A percentile compares a stretch with the other conserved stretches of the same genome.
Conservation (phyloP, 2,113 vertebrate genomes). For the Microcebus jonahi region DNA sequence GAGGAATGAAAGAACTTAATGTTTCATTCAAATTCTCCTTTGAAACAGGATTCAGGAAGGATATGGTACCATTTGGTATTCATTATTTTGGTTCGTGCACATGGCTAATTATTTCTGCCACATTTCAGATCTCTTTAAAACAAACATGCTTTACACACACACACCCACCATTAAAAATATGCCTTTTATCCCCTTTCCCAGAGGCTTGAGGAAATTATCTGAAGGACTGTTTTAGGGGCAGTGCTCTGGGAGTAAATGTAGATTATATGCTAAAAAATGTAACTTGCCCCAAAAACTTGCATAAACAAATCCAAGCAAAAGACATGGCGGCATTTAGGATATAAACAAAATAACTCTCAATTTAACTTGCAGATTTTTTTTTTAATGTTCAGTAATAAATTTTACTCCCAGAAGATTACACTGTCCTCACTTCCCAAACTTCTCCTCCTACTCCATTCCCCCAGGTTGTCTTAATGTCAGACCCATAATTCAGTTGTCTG, state of each 20-base stretch:
- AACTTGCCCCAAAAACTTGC: constrained; percentile 69
- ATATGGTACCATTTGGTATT: constrained; percentile 68
- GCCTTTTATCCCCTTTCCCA: constrained; percentile 60
- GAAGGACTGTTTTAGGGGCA: constrained; percentile 62
- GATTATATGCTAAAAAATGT: constrained; percentile 78
- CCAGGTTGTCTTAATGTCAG: not conserved
- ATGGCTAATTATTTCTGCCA: constrained; percentile 65
- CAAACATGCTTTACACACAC: constrained; percentile 70
- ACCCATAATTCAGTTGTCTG: not conserved
- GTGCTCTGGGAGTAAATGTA: constrained; percentile 8
- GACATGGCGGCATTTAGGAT: constrained; percentile 54
- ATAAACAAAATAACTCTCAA: constrained; percentile 78
- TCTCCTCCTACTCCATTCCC: not conserved
- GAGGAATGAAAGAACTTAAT: constrained; percentile 7
- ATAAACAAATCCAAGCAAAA: constrained; percentile 79
- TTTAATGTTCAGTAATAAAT: constrained; percentile 65
- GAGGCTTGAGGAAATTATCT: constrained; percentile 51
- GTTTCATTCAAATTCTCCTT: constrained; percentile 64
- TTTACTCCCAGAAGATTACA: constrained; percentile 17
- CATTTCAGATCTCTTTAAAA: constrained; percentile 69
- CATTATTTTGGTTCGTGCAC: constrained; percentile 62
- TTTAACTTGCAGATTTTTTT: constrained; percentile 66
- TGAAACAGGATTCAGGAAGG: constrained; percentile 54
- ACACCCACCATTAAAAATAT: constrained; percentile 69
- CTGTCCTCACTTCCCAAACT: not conserved